Evolutionary conservation across 2,888 invertebrate species (phyloP).

Genomic region (Folsomia candida): DNA sequence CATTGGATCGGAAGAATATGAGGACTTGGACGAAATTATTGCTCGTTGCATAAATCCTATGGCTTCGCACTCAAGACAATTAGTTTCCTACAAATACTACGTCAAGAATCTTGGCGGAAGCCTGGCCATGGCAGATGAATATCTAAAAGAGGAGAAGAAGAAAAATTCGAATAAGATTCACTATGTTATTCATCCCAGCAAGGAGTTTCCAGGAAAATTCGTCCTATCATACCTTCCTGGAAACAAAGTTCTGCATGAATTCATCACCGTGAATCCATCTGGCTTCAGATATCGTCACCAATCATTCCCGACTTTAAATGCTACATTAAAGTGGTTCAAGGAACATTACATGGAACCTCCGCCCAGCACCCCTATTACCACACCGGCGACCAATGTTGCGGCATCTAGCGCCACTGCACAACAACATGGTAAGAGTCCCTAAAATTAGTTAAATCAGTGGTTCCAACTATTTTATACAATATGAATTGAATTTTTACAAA

Average conservation of each 20-base stretch:
- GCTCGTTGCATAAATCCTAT: conserved; percentile 94
- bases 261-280: conserved; percentile 84
- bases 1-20: conserved; percentile 87
- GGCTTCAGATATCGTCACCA: conserved; percentile 88
- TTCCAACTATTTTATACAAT: too few relatives aligned
- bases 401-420: too few relatives aligned
- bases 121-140: conserved; percentile 82
- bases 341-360: conserved; percentile 71
- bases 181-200: conserved; percentile 79
- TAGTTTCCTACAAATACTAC: conserved; percentile 88
- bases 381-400: conserved; percentile 39
- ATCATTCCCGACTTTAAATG: conserved; percentile 76
- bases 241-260: conserved; percentile 82
- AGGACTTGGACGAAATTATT: conserved; percentile 98
- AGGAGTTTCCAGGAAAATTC: conserved; percentile 86
- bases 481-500: too few relatives aligned
- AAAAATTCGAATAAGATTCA: conserved; percentile 85
- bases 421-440: too few relatives aligned
- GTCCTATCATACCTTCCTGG: conserved; percentile 89
- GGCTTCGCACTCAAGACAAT: conserved; percentile 88
- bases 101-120: conserved; percentile 72
- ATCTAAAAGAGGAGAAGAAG: conserved; percentile 81
- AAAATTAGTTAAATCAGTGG: too few relatives aligned
- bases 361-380: conserved; percentile 33
- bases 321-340: conserved; percentile 93